Evolutionary conservation across 2,113 vertebrate species (phyloP).

Genomic region (Passer montanus): DNA sequence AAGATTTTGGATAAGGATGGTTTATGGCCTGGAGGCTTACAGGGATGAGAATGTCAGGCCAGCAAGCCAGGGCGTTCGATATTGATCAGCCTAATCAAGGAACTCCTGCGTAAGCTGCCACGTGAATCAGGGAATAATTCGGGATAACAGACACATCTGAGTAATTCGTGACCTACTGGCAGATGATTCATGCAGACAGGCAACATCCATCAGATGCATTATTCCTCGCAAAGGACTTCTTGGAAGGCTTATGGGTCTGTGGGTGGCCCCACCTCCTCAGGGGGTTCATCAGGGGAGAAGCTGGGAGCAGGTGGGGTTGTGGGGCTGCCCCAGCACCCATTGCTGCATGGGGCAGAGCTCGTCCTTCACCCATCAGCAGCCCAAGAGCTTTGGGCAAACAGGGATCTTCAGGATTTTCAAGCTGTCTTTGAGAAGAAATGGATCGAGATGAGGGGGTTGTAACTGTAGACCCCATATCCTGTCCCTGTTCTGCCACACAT

Average conservation of each 20-base stretch:
- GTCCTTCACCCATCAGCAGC: not conserved
- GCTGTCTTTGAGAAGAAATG: not conserved
- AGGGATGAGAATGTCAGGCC: slow-evolving; percentile 12
- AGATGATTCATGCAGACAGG: not conserved
- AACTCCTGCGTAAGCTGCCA: slow-evolving; percentile 42
- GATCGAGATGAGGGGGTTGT: not conserved
- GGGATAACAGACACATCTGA: slow-evolving; percentile 43
- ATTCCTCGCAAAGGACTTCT: not conserved
- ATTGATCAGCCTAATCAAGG: slow-evolving; percentile 57
- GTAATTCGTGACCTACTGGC: slow-evolving; percentile 54
- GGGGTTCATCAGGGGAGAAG: not conserved
- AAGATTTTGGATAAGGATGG: slow-evolving; percentile 55
- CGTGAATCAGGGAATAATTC: slow-evolving; percentile 57
- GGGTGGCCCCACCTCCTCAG: not conserved
- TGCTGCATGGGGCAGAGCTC: not conserved
- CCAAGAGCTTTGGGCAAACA: not conserved
- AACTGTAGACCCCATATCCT: not conserved
- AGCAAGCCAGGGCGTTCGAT: not conserved
- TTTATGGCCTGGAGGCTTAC: slow-evolving; percentile 4
- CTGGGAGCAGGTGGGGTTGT: not conserved
- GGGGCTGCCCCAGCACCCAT: accelerated
- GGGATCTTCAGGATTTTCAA: not conserved
- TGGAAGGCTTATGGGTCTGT: not conserved
- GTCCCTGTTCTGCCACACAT: not conserved
- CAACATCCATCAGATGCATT: not conserved